Conservation (phyloP, 2,113 vertebrate genomes). For the Amazona guildingii region DNA sequence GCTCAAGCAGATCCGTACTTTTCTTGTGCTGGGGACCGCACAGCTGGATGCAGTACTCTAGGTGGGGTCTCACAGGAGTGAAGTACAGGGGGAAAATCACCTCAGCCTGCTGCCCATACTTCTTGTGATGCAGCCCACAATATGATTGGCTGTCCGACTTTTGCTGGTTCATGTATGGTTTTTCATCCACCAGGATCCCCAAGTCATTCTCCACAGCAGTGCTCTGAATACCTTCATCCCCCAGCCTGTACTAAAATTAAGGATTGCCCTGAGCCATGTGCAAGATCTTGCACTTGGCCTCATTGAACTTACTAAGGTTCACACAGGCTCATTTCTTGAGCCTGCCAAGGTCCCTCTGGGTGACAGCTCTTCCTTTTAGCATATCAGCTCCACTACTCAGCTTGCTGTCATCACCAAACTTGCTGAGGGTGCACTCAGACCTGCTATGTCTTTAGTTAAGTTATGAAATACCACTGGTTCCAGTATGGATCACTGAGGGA, state of each 20-base stretch:
- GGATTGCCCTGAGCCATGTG: neutral
- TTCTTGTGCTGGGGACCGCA: neutral
- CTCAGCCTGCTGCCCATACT: neutral
- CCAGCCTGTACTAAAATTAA: neutral
- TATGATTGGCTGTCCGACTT: neutral
- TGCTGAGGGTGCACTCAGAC: neutral
- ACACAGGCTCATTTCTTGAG: rapidly evolving
- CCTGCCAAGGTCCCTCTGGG: neutral
- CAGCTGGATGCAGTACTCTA: neutral
- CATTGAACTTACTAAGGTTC: neutral
- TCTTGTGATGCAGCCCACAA: neutral
- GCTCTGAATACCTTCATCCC: neutral
- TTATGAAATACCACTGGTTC: neutral
- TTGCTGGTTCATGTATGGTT: neutral
- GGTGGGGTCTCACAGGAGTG: rapidly evolving
- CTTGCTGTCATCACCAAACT: neutral
- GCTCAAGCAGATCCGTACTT: neutral
- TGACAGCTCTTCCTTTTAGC: neutral
- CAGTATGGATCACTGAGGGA: neutral
- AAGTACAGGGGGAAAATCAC: neutral
- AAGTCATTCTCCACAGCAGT: neutral
- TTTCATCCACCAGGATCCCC: neutral
- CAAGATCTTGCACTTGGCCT: neutral
- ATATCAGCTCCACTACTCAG: neutral
- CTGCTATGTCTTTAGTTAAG: neutral